A percentile compares a stretch with the other conserved stretches of the same genome.
Conservation (phyloP, 2,888 invertebrate genomes). For the Serripes groenlandicus region DNA sequence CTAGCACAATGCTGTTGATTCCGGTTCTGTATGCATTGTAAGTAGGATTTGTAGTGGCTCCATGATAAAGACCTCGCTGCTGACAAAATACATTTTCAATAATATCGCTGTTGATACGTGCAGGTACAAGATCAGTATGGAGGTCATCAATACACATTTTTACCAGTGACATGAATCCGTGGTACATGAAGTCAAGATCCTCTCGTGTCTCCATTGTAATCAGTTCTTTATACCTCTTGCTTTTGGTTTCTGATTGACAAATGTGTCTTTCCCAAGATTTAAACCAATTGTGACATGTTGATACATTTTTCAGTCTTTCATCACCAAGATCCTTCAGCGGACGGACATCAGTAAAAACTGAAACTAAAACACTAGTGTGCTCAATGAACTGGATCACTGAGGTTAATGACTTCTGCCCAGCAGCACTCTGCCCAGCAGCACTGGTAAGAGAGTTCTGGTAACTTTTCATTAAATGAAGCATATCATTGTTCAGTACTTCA, state of each 20-base stretch:
- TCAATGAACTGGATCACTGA: background rate
- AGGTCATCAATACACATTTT: background rate
- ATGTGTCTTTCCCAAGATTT: slow-evolving; percentile 3
- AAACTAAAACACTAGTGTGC: slow-evolving; percentile 1
- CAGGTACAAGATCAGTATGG: background rate
- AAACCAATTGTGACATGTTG: slow-evolving; percentile 11
- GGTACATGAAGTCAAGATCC: background rate
- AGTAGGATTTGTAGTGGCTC: background rate
- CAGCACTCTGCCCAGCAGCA: background rate
- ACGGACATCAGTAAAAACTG: background rate
- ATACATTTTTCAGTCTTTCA: background rate
- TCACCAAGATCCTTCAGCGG: slow-evolving; percentile 19
- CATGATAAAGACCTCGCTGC: background rate
- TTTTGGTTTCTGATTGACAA: too few relatives aligned
- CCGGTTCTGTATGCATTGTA: background rate
- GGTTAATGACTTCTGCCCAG: too few relatives aligned
- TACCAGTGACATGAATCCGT: background rate
- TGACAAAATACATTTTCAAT: slow-evolving; percentile 11
- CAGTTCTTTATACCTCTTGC: background rate
- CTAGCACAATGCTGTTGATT: background rate
- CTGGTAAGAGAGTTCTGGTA: background rate
- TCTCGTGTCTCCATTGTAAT: background rate
- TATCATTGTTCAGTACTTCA: slow-evolving; percentile 44
- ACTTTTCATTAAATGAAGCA: background rate
- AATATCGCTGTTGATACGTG: background rate